phyloP scores from a whole-genome alignment of 2,113 vertebrate genomes.

The Acrocephalus arundinaceus region DNA sequence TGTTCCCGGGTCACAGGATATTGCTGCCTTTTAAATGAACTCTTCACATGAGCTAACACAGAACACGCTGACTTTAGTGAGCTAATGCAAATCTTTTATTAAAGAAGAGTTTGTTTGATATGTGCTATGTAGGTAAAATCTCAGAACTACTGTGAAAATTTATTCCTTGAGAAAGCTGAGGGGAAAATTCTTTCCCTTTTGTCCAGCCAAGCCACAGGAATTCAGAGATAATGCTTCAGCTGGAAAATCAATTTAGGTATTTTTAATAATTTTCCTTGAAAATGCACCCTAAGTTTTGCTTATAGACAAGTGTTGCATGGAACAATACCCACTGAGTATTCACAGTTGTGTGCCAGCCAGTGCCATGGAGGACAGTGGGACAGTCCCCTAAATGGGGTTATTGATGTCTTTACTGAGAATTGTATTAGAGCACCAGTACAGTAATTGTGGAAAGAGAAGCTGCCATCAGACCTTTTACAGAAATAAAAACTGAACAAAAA shows the following conservation, averaged over 20 bases:
- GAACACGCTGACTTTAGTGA: not conserved
- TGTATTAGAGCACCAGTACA: not conserved
- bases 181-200: not conserved
- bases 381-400: not conserved
- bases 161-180: conserved; percentile 22
- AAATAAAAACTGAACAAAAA: not conserved
- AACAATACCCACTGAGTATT: not conserved
- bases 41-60: not conserved
- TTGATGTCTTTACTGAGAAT: not conserved
- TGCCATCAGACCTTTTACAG: not conserved
- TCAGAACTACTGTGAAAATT: not conserved
- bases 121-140: not conserved
- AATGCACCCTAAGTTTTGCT: not conserved
- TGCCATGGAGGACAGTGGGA: not conserved
- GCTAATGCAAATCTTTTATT: not conserved
- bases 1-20: conserved; percentile 17
- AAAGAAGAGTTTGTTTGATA: not conserved
- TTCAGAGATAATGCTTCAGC: conserved; percentile 5
- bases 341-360: not conserved
- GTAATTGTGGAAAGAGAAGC: not conserved
- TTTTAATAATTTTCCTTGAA: conserved; percentile 26
- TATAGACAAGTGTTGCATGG: not conserved
- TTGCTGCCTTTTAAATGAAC: conserved; percentile 22
- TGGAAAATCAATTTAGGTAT: conserved; percentile 5
- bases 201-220: conserved; percentile 30